Conservation (phyloP, 1,140 invertebrate species). For the Anastrepha obliqua region DNA sequence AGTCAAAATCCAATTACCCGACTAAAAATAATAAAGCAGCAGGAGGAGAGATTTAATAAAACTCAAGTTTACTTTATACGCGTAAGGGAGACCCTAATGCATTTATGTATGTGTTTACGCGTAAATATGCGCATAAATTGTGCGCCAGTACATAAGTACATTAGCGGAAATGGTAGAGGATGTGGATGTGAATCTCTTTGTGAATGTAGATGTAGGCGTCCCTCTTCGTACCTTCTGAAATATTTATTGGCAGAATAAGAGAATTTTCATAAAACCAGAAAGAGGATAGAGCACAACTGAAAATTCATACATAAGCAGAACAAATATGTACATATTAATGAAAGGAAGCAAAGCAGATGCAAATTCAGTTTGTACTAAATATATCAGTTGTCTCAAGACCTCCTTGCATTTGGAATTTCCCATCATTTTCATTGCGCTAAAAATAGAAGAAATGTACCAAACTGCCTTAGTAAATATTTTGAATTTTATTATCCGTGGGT, state of each 20-base stretch:
- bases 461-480: no score
- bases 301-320: background rate
- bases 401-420: background rate
- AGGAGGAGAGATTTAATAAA: no score
- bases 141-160: conserved; percentile 13
- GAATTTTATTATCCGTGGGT: no score
- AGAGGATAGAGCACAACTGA: conserved; percentile 18
- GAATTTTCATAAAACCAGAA: conserved; percentile 44
- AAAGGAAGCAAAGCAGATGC: conserved; percentile 18
- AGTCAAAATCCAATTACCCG: no score
- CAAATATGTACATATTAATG: background rate
- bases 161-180: conserved; percentile 44
- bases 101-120: background rate
- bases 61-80: no score
- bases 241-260: conserved; percentile 52
- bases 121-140: background rate
- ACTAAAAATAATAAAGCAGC: no score
- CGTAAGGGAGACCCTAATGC: background rate
- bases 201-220: background rate
- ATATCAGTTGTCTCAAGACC: conserved; percentile 27
- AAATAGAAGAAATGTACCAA: no score
- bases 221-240: conserved; percentile 34
- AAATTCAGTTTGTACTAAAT: conserved; percentile 3
- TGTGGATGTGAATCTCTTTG: conserved; percentile 5
- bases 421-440: no score